Base-by-base conservation (phyloP, 2,888 invertebrate species). In the Blastobasis adustella region DNA sequence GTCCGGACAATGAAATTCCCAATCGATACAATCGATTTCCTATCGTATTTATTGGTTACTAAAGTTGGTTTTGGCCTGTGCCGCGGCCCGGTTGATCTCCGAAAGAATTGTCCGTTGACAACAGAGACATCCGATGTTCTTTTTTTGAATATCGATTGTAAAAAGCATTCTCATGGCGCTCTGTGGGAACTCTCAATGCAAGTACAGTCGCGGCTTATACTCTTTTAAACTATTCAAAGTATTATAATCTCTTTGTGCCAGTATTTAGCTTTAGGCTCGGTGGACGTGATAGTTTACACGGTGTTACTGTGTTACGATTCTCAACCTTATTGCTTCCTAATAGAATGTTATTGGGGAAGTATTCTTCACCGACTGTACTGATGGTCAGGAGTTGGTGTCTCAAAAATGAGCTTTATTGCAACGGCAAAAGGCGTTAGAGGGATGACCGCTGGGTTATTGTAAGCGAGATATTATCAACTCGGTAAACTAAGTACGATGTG, bases 81-180 rank as follows among this genome's bases (percentile, higher is more conserved):
- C 45, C 42, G 42, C 52, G 52, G 50, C 54, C 54, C 61, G 65
- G 73, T 80, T 78, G 81, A 78, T 78, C 78, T 78, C 76, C 71
- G 70, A 84, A 79, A 82, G 86, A 84, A 84, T 83, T 78, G 81
- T 73, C 65, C 82, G 86, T 86, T 87, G 87, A 87, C 87, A 87
- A 88, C 85, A 83, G 84, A 88, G 85, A 87, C 85, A 86, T 87
- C 23, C 76, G 82, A 76, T 75, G 78, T 75, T 79, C 79, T 82
- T 83, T 87, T 87, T 87, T 87, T 82, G 73, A 82, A 85, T 86
- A 84, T 88, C 85, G 87, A 85, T 84, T 85, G 82, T 86, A 82
- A 85, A 84, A 80, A 84, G 80, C 82, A 79, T 82, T 84, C 86
- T 85, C 85, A 84, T 85, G 81, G 68, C 58, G 77, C 77, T 79